phyloP scores from a whole-genome alignment of 2,888 invertebrate genomes.

The Macrosiphum euphorbiae region DNA sequence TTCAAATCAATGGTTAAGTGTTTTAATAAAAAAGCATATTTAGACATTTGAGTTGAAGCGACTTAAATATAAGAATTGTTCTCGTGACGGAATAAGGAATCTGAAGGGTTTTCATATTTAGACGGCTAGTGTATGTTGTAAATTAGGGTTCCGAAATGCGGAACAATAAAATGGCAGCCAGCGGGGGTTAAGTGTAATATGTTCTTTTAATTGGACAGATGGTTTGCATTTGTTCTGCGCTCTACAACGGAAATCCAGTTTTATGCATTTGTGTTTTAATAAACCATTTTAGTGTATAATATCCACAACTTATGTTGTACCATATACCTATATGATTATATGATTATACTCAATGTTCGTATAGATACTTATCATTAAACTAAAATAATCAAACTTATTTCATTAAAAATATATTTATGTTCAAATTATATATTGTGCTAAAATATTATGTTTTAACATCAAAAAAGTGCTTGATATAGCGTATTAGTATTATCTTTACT shows the following conservation, averaged over 20 bases:
- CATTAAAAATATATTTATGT: neutral
- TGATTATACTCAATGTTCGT: neutral
- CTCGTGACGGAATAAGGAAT: neutral
- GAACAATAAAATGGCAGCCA: constrained; percentile 51
- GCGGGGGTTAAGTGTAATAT: constrained; percentile 52
- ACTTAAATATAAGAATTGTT: neutral
- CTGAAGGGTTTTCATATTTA: constrained; percentile 20
- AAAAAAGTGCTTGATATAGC: neutral
- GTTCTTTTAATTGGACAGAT: constrained; percentile 57
- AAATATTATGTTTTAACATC: neutral
- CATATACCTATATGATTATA: neutral
- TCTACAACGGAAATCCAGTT: constrained; percentile 44
- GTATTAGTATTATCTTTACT: neutral
- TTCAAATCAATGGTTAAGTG: neutral
- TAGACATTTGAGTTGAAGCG: neutral
- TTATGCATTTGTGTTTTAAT: constrained; percentile 43
- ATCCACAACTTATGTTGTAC: neutral
- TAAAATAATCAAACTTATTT: neutral
- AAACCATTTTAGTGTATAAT: constrained; percentile 13
- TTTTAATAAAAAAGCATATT: neutral
- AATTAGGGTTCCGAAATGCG: constrained; percentile 55
- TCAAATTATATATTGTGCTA: neutral
- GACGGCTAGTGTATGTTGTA: constrained; percentile 36
- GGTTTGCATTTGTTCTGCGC: constrained; percentile 49
- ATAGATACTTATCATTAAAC: neutral